These are phyloP conservation scores for Rhagium mordax DNA, from an alignment of 2,888 invertebrate genomes.

Conservation along the genomic window DNA sequence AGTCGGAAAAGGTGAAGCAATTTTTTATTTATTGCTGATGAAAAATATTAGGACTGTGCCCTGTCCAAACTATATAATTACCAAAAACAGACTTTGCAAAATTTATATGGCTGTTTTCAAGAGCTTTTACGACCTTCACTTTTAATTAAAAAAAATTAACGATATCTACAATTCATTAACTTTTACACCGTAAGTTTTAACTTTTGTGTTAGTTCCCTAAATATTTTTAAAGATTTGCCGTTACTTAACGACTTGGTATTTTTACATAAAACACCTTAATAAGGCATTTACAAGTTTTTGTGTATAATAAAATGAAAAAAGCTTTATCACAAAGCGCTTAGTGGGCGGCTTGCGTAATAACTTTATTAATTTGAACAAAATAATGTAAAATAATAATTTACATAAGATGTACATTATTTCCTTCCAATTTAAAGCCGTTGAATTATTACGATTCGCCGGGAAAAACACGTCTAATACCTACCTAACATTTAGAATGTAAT, in stretches of 20 bases:
- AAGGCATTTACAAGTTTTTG: background rate
- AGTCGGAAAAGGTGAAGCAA: background rate
- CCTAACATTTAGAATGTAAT: slow-evolving; percentile 23
- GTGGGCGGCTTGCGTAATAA: slow-evolving; percentile 15
- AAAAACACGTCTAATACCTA: slow-evolving; percentile 9
- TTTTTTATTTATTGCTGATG: background rate
- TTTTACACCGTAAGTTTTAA: too few relatives aligned
- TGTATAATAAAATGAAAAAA: background rate
- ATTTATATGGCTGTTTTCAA: background rate
- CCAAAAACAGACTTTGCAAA: background rate
- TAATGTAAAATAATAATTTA: slow-evolving; percentile 17
- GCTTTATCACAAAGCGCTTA: background rate
- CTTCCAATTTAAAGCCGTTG: slow-evolving; percentile 4
- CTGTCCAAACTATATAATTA: background rate
- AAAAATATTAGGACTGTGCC: background rate
- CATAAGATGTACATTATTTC: slow-evolving; percentile 16
- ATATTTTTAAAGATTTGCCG: background rate
- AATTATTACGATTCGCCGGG: slow-evolving; percentile 5
- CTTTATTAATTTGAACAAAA: slow-evolving; percentile 20
- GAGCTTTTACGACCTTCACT: background rate
- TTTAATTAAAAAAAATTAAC: background rate
- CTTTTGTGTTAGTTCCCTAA: background rate
- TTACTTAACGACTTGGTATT: background rate
- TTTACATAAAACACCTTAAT: background rate
- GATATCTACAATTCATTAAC: too few relatives aligned